phyloP scores from a whole-genome alignment of 2,888 invertebrate genomes.

The Sialis fuliginosa region DNA sequence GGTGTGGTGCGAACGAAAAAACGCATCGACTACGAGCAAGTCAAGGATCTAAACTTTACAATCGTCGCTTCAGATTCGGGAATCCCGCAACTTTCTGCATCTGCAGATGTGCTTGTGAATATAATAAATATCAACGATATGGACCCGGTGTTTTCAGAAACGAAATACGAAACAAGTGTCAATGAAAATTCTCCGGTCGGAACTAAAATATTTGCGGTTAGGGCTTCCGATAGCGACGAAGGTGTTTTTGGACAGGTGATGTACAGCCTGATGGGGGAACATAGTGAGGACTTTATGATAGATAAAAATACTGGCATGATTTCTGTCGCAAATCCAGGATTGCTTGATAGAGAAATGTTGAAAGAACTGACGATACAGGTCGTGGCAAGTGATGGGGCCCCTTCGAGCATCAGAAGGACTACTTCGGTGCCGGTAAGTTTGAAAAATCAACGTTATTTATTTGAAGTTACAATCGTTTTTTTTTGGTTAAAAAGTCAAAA shows the following conservation, averaged over 20 bases:
- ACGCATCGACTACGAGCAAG: constrained; percentile 68
- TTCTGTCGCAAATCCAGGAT: constrained; percentile 48
- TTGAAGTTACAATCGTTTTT: too few relatives aligned
- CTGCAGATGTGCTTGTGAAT: constrained; percentile 58
- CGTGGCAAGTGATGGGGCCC: constrained; percentile 65
- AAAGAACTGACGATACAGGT: constrained; percentile 58
- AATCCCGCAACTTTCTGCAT: constrained; percentile 61
- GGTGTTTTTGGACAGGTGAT: constrained; percentile 60
- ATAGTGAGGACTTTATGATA: constrained; percentile 54
- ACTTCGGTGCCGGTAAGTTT: constrained; percentile 53
- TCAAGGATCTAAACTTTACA: constrained; percentile 58
- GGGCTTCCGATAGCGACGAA: constrained; percentile 61
- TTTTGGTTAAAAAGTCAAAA: too few relatives aligned
- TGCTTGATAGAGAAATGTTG: constrained; percentile 60
- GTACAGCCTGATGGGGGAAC: constrained; percentile 61
- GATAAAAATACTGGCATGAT: constrained; percentile 56
- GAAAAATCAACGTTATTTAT: not conserved
- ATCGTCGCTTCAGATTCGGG: constrained; percentile 75
- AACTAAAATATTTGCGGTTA: constrained; percentile 52
- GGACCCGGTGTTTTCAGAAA: constrained; percentile 55
- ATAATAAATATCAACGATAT: constrained; percentile 78
- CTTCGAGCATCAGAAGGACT: constrained; percentile 44
- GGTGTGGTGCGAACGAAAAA: constrained; percentile 60
- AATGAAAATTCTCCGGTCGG: constrained; percentile 60
- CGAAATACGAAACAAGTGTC: constrained; percentile 50